These are phyloP conservation scores for Epiblema foenella DNA, from an alignment of 2,888 invertebrate genomes.

Conservation along the genomic window DNA sequence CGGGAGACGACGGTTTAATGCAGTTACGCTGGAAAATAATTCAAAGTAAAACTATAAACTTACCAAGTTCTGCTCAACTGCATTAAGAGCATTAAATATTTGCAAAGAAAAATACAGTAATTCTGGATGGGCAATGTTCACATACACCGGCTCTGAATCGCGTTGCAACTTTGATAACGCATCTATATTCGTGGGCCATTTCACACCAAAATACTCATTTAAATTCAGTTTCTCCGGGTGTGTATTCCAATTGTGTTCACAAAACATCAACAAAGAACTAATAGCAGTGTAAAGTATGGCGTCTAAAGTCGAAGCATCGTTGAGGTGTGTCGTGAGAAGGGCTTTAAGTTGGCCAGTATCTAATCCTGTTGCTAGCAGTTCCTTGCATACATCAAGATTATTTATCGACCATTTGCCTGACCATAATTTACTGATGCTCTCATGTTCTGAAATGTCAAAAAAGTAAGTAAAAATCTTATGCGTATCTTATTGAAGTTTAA, in stretches of 20 bases:
- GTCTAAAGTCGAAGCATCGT: constrained; percentile 55
- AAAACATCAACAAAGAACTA: constrained; percentile 88
- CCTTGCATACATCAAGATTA: constrained; percentile 60
- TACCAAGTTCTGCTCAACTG: constrained; percentile 69
- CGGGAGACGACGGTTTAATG: too few species aligned
- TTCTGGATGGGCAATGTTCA: constrained; percentile 86
- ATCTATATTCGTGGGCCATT: constrained; percentile 76
- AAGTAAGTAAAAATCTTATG: constrained; percentile 2
- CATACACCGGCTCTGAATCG: constrained; percentile 88
- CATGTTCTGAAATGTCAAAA: constrained; percentile 59
- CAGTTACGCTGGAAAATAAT: too few species aligned
- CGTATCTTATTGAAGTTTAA: neutral
- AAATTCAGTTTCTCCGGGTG: constrained; percentile 81
- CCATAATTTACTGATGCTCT: constrained; percentile 64
- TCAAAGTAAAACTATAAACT: constrained; percentile 49
- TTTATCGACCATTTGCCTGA: constrained; percentile 65
- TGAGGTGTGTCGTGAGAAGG: constrained; percentile 57
- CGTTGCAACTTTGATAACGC: constrained; percentile 73
- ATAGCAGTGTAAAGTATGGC: constrained; percentile 85
- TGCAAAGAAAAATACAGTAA: constrained; percentile 73
- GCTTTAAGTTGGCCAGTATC: constrained; percentile 57
- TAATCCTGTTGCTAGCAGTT: constrained; percentile 62
- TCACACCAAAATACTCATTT: constrained; percentile 68
- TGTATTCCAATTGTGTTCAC: constrained; percentile 93
- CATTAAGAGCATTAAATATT: constrained; percentile 67